These are phyloP conservation scores for Parasteatoda tepidariorum DNA, from an alignment of 1,140 invertebrate species.

Conservation along the genomic window DNA sequence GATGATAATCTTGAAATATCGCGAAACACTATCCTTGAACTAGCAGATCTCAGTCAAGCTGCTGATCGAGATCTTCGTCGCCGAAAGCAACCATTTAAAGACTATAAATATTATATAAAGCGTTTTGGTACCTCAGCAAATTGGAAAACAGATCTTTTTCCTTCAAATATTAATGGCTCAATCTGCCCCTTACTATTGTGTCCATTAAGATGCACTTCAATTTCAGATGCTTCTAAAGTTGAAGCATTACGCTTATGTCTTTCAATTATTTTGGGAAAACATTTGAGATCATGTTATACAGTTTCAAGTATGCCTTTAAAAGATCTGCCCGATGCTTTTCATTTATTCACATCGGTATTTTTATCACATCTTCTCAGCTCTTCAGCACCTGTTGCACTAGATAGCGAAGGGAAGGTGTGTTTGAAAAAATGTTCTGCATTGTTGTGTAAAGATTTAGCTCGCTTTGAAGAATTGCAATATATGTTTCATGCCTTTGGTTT, in stretches of 20 bases:
- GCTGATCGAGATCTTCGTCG: conserved; percentile 34
- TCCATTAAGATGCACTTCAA: not conserved
- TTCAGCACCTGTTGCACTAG: not conserved
- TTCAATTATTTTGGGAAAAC: conserved; percentile 5
- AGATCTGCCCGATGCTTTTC: conserved; percentile 9
- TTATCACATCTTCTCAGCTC: not conserved
- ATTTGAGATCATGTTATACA: conserved; percentile 3
- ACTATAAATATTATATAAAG: conserved; percentile 35
- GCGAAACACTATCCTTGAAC: not conserved
- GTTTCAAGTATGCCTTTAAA: not conserved
- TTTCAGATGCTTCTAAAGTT: conserved; percentile 11
- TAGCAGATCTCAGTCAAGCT: conserved; percentile 33
- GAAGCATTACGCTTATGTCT: conserved; percentile 10
- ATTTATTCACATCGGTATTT: conserved; percentile 4
- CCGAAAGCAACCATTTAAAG: conserved; percentile 34
- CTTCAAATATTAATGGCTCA: conserved; percentile 7
- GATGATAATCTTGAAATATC: not conserved
- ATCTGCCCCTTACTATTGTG: conserved; percentile 49
- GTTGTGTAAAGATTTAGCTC: not conserved
- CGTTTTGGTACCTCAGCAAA: not conserved
- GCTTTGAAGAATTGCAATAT: too few species aligned
- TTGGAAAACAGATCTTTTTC: conserved; percentile 17
- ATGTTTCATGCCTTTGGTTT: not conserved
- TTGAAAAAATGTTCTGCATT: too few species aligned
- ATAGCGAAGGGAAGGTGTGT: conserved; percentile 8